A percentile compares a stretch with the other conserved stretches of the same genome.
phyloP scores from a whole-genome alignment of 2,797 vertebrate genomes.

The Craterocephalus amniculus region DNA sequence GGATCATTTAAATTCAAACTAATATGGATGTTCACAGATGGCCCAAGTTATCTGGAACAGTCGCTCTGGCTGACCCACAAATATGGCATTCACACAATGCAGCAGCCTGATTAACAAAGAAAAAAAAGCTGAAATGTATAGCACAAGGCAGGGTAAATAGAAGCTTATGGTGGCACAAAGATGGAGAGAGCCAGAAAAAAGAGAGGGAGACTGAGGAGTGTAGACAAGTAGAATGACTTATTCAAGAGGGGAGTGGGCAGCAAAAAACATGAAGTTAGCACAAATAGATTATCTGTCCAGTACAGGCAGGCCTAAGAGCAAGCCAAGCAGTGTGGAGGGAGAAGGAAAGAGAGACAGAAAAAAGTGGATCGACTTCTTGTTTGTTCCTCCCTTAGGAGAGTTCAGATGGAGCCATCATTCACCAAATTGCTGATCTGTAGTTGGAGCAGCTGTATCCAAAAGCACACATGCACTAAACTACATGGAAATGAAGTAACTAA shows the following conservation, averaged over 20 bases:
- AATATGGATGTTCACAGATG: conserved; percentile 62
- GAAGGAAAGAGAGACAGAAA: conserved; percentile 26
- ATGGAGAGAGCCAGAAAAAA: conserved; percentile 27
- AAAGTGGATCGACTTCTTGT: conserved; percentile 79
- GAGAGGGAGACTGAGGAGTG: conserved; percentile 60
- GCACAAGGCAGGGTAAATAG: conserved; percentile 60
- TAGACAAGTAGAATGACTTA: conserved; percentile 80
- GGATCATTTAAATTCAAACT: conserved; percentile 32
- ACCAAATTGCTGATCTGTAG: conserved; percentile 78
- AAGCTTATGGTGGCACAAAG: conserved; percentile 54
- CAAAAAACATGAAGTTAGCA: conserved; percentile 84
- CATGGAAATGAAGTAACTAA: conserved; percentile 37
- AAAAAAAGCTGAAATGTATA: conserved; percentile 56
- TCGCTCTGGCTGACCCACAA: conserved; percentile 38
- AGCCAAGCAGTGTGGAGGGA: conserved; percentile 66
- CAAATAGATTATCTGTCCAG: conserved; percentile 86
- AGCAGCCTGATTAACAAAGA: conserved; percentile 60
- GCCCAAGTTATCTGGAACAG: conserved; percentile 40
- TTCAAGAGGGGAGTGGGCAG: conserved; percentile 74
- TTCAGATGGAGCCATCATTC: conserved; percentile 81
- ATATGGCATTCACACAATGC: conserved; percentile 59
- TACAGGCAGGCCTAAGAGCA: conserved; percentile 67
- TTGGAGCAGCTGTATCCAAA: conserved; percentile 73
- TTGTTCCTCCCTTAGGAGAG: conserved; percentile 73
- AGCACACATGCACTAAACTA: conserved; percentile 53